phyloP scores from a whole-genome alignment of 2,113 vertebrate genomes.

The Vidua macroura region DNA sequence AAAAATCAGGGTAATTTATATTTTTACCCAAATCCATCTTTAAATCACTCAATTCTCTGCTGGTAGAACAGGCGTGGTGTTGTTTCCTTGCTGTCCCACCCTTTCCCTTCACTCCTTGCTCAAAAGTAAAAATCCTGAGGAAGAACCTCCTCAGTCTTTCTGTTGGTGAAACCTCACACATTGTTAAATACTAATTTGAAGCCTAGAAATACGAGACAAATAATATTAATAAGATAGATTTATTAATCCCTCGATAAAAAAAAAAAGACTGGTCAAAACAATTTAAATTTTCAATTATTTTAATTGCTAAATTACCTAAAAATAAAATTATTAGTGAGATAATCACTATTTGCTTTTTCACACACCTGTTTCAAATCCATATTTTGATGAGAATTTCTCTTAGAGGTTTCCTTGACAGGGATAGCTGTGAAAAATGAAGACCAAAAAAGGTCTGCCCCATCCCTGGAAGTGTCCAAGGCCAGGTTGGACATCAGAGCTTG shows the following conservation, averaged over 20 bases:
- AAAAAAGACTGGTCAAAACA: neutral
- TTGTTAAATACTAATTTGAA: neutral
- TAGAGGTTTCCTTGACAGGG: neutral
- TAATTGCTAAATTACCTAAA: neutral
- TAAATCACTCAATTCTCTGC: neutral
- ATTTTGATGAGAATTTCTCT: neutral
- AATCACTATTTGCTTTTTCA: neutral
- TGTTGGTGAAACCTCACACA: neutral
- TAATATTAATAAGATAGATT: neutral
- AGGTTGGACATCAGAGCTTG: accelerated
- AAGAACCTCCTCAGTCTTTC: neutral
- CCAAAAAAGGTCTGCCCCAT: neutral
- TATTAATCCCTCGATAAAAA: neutral
- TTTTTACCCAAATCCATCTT: neutral
- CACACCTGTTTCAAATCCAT: neutral
- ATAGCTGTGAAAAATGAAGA: neutral
- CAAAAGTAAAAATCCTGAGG: neutral
- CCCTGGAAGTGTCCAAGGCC: neutral
- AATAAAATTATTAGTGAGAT: neutral
- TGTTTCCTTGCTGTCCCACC: neutral
- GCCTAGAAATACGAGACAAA: neutral
- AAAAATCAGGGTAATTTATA: neutral
- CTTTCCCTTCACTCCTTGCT: neutral
- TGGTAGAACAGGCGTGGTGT: neutral
- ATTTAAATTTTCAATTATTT: neutral